A percentile compares a stretch with the other conserved stretches of the same genome.
Conservation (phyloP, 2,797 vertebrate genomes). For the Sebastes kiyomatsui region DNA sequence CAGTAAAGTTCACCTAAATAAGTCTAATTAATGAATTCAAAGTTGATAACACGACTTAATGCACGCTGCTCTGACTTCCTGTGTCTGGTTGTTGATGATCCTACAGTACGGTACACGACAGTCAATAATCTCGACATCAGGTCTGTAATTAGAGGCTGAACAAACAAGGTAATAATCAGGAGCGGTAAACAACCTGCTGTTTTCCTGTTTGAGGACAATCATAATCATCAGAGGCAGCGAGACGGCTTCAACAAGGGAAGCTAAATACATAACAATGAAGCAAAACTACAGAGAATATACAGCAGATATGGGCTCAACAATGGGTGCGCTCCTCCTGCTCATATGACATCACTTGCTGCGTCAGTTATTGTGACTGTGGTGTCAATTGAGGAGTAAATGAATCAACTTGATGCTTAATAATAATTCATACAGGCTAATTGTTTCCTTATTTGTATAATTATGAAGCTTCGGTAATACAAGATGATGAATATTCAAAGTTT, state of each 20-base stretch:
- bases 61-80: constrained; percentile 29
- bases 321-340: neutral
- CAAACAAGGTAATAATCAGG: constrained; percentile 81
- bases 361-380: neutral
- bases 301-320: neutral
- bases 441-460: neutral
- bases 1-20: neutral
- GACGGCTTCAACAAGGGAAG: constrained; percentile 22
- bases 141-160: constrained; percentile 70
- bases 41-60: neutral
- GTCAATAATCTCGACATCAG: constrained; percentile 37
- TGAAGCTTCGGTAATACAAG: neutral
- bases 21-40: neutral
- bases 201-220: constrained; percentile 57
- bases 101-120: neutral
- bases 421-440: neutral
- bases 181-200: constrained; percentile 53
- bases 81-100: constrained; percentile 64
- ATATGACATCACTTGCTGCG: neutral
- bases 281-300: neutral
- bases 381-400: neutral
- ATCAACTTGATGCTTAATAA: neutral
- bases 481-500: neutral
- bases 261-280: neutral
- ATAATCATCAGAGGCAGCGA: constrained; percentile 16